These are phyloP conservation scores for Copidosoma floridanum DNA, from an alignment of 1,140 invertebrate genomes.

Conservation along the genomic window DNA sequence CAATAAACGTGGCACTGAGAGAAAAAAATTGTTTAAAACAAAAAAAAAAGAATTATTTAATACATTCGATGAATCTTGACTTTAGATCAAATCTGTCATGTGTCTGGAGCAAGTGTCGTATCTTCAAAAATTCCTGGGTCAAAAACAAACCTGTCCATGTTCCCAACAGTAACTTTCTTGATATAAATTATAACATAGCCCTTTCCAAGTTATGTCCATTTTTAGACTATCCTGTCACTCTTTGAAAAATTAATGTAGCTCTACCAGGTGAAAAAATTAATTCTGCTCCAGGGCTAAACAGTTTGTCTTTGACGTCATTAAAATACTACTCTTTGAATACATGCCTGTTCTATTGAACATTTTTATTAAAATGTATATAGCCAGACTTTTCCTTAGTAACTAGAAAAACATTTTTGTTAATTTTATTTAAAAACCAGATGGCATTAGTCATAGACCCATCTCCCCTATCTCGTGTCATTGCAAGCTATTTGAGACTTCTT, in stretches of 20 bases:
- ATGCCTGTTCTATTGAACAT: background rate
- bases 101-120: background rate
- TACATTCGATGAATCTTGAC: background rate
- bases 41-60: background rate
- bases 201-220: background rate
- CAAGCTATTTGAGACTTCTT: background rate
- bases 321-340: background rate
- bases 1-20: background rate
- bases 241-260: background rate
- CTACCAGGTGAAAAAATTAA: background rate
- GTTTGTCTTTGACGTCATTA: background rate
- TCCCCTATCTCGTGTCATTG: background rate
- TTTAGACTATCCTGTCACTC: background rate
- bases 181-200: background rate
- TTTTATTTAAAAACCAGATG: background rate
- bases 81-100: background rate
- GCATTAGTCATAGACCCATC: background rate
- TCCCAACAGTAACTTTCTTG: background rate
- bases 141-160: background rate
- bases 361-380: background rate
- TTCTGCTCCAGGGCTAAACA: background rate
- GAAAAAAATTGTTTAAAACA: background rate
- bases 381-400: background rate
- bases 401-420: background rate
- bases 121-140: background rate